Conservation (phyloP, 30 jellyfish, hydroid and myxozoan species). For the Aurelia sp. region DNA sequence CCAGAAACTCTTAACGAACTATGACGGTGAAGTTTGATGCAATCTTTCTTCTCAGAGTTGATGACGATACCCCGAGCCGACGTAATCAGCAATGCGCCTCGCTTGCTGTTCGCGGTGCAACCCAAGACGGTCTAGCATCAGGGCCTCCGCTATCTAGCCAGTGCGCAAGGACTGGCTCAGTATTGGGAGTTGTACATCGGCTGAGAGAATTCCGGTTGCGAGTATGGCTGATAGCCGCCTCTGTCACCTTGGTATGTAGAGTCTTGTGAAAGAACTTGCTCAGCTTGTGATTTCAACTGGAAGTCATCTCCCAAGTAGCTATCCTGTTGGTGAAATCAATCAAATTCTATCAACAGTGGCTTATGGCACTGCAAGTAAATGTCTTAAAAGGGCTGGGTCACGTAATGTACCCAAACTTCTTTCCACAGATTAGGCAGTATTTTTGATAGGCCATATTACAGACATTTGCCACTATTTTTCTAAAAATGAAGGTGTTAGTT, state of each 20-base stretch:
- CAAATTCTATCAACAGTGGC: not conserved
- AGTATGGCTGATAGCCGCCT: slow-evolving; percentile 99
- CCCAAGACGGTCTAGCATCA: slow-evolving; percentile 67
- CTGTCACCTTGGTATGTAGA: slow-evolving; percentile 99
- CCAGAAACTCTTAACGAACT: slow-evolving; percentile 60
- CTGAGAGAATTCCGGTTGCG: slow-evolving; percentile 99
- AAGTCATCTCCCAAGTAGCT: slow-evolving; percentile 97
- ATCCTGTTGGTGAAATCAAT: slow-evolving; percentile 63
- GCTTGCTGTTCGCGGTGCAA: slow-evolving; percentile 65
- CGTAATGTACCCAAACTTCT: no score
- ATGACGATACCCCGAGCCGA: slow-evolving; percentile 28
- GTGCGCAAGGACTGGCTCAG: slow-evolving; percentile 91
- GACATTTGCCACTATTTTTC: no score
- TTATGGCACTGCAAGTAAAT: no score
- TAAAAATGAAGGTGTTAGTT: no score
- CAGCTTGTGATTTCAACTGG: slow-evolving; percentile 98
- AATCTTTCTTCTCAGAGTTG: slow-evolving; percentile 1
- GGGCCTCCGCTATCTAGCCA: slow-evolving; percentile 77
- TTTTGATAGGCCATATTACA: no score
- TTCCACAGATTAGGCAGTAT: no score
- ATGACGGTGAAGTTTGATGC: slow-evolving; percentile 27
- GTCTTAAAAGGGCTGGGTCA: no score
- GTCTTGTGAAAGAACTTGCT: slow-evolving; percentile 97
- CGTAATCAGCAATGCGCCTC: not conserved
- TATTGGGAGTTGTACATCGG: slow-evolving; percentile 99